A percentile compares a stretch with the other conserved stretches of the same genome.
Evolutionary conservation across 2,113 vertebrate species (phyloP).

Genomic region (Saguinus imperator): DNA sequence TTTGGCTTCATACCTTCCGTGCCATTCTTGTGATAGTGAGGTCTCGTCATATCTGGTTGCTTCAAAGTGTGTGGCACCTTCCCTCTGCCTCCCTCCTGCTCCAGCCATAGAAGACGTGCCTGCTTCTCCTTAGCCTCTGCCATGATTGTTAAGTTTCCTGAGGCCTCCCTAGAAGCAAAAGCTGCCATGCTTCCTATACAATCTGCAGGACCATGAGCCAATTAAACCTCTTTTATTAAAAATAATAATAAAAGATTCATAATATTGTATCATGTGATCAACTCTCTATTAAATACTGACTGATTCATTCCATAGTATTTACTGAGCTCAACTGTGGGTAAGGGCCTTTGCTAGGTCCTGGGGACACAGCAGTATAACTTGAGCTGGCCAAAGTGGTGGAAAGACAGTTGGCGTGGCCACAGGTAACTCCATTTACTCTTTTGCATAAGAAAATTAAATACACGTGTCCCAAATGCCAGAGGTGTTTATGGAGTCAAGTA

Average conservation of each 20-base stretch:
- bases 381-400: neutral
- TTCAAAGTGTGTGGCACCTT: too few relatives aligned
- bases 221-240: too few relatives aligned
- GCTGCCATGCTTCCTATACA: too few relatives aligned
- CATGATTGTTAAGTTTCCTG: too few relatives aligned
- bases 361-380: neutral
- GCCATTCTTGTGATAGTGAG: too few relatives aligned
- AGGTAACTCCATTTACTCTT: neutral
- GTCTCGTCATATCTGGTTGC: too few relatives aligned
- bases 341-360: neutral
- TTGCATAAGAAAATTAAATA: neutral
- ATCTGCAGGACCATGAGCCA: too few relatives aligned
- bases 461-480: neutral
- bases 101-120: too few relatives aligned
- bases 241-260: neutral
- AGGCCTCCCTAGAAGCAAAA: too few relatives aligned
- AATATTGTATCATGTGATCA: neutral
- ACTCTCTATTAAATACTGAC: neutral
- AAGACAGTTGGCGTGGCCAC: neutral
- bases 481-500: neutral
- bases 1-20: too few relatives aligned
- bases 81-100: too few relatives aligned
- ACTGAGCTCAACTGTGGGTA: neutral
- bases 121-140: too few relatives aligned
- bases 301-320: neutral